A percentile compares a stretch with the other conserved stretches of the same genome.
Conservation (phyloP, 2,113 vertebrate genomes). For the Patagioenas fasciata region DNA sequence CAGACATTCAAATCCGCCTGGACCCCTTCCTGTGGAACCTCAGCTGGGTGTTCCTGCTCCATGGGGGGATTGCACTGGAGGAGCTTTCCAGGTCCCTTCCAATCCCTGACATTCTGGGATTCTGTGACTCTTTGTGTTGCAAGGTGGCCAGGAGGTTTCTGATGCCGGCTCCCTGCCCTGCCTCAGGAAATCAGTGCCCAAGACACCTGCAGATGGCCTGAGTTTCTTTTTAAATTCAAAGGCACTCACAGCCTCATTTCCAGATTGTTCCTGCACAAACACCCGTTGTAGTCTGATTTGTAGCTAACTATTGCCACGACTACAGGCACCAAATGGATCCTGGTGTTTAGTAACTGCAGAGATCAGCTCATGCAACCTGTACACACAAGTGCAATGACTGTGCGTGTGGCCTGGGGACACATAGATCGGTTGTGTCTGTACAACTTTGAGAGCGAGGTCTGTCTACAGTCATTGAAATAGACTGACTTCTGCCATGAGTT, state of each 20-base stretch:
- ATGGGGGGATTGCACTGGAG: too few relatives aligned
- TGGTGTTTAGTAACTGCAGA: background rate
- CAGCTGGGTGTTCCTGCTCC: too few relatives aligned
- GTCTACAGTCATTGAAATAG: background rate
- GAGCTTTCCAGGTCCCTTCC: too few relatives aligned
- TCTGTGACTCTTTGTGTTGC: background rate
- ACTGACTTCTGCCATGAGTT: background rate
- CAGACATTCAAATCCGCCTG: too few relatives aligned
- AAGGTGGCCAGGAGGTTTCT: background rate
- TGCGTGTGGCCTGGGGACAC: background rate
- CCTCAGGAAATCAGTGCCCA: fast-evolving
- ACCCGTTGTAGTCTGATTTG: fast-evolving
- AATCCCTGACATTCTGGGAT: too few relatives aligned
- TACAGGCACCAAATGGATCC: too few relatives aligned
- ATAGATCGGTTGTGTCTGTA: background rate
- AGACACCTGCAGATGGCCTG: background rate
- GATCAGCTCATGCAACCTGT: background rate
- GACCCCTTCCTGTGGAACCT: too few relatives aligned
- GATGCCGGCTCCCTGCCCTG: background rate
- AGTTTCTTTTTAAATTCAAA: background rate
- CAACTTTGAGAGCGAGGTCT: background rate
- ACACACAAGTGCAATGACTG: background rate
- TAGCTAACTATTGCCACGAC: background rate
- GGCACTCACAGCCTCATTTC: background rate
- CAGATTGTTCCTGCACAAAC: background rate